Conservation (phyloP, 2,888 invertebrate species). For the Polydesmus complanatus region DNA sequence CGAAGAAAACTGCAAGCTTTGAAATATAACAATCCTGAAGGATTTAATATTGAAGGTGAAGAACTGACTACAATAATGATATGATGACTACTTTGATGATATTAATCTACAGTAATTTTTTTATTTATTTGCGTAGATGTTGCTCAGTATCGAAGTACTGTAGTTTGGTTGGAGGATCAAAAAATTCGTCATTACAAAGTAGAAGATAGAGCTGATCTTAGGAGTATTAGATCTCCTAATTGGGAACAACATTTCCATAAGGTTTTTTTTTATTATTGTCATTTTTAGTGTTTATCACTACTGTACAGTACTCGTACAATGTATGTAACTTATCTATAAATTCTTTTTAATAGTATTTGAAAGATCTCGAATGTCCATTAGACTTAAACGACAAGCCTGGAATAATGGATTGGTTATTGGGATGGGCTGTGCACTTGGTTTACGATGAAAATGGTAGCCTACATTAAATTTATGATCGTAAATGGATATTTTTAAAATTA, state of each 20-base stretch:
- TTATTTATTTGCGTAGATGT: conserved; percentile 46
- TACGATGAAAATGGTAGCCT: conserved; percentile 17
- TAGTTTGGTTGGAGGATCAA: conserved; percentile 86
- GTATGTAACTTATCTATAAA: not conserved
- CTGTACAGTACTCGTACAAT: not conserved
- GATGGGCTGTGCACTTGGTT: conserved; percentile 48
- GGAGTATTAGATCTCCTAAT: conserved; percentile 46
- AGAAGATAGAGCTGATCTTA: conserved; percentile 59
- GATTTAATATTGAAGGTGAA: conserved; percentile 56
- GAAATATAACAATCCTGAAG: conserved; percentile 57
- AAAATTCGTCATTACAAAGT: conserved; percentile 77
- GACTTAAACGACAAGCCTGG: conserved; percentile 42
- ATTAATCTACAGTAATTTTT: conserved; percentile 7
- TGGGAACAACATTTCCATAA: conserved; percentile 56
- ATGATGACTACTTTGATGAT: not conserved
- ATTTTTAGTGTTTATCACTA: not conserved
- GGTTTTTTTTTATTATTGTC: conserved; percentile 1
- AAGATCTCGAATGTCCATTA: conserved; percentile 50
- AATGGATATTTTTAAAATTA: not conserved
- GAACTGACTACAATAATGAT: not conserved
- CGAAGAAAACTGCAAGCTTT: conserved; percentile 61
- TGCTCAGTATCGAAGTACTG: conserved; percentile 58
- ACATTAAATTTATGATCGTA: not conserved
- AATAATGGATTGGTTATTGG: conserved; percentile 71
- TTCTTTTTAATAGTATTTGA: conserved; percentile 4